These are phyloP conservation scores for Crocuta crocuta DNA, from an alignment of 2,113 vertebrate genomes.

Conservation along the genomic window DNA sequence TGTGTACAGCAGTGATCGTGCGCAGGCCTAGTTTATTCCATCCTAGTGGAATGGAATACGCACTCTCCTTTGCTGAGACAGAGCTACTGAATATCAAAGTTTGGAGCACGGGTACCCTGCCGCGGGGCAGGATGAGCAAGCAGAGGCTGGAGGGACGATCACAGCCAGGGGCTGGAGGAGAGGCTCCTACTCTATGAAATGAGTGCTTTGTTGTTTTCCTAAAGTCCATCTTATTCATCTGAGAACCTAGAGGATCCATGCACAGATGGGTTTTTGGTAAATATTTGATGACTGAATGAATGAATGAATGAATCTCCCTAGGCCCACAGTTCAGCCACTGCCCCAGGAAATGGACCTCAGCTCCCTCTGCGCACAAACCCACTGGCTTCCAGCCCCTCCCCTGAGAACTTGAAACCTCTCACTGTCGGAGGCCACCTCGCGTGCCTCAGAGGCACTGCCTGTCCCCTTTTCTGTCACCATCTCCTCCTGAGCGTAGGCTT, in stretches of 20 bases:
- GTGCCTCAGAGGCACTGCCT: neutral
- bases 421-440: fast-evolving
- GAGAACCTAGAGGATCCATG: neutral
- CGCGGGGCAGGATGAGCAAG: neutral
- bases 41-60: neutral
- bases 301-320: neutral
- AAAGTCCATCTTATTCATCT: neutral
- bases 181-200: neutral
- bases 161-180: neutral
- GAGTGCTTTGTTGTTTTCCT: neutral
- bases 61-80: neutral
- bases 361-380: neutral
- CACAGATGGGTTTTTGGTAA: neutral
- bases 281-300: neutral
- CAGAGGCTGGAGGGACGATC: too few relatives aligned
- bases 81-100: neutral
- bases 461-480: too few relatives aligned
- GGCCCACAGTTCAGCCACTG: neutral
- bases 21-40: fast-evolving
- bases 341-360: neutral
- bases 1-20: fast-evolving
- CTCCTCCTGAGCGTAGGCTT: neutral
- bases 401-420: neutral
- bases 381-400: neutral
- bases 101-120: neutral